A percentile compares a stretch with the other conserved stretches of the same genome.
Evolutionary conservation across 2,113 vertebrate species (phyloP).

Genomic region (Piaya cayana): DNA sequence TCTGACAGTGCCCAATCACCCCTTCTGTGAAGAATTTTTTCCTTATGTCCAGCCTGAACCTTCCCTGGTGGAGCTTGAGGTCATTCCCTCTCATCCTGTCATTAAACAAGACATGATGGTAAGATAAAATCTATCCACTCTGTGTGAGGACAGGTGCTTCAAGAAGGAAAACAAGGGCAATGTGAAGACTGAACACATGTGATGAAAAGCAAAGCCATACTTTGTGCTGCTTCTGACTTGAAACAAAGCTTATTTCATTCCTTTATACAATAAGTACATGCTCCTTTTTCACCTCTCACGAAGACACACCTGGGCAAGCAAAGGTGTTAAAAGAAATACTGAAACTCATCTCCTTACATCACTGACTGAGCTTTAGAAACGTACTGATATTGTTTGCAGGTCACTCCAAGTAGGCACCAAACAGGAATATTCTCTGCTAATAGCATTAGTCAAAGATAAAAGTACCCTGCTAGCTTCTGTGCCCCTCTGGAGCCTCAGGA

Average conservation of each 20-base stretch:
- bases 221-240: neutral
- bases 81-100: too few relatives aligned
- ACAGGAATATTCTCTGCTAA: neutral
- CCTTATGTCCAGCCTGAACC: too few relatives aligned
- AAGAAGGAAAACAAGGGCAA: neutral
- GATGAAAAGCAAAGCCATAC: neutral
- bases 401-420: neutral
- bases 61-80: too few relatives aligned
- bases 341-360: neutral
- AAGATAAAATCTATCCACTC: neutral
- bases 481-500: neutral
- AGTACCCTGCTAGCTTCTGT: too few relatives aligned
- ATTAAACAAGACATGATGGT: neutral
- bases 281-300: accelerated
- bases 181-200: neutral
- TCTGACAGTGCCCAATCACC: too few relatives aligned
- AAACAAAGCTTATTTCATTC: neutral
- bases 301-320: neutral
- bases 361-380: neutral
- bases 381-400: neutral
- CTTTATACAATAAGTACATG: too few relatives aligned
- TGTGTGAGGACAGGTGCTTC: neutral
- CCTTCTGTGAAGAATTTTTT: too few relatives aligned
- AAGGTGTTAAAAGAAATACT: neutral
- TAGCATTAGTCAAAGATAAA: neutral